phyloP scores from a whole-genome alignment of 2,888 invertebrate species.

The Acanthosepion esculentum region DNA sequence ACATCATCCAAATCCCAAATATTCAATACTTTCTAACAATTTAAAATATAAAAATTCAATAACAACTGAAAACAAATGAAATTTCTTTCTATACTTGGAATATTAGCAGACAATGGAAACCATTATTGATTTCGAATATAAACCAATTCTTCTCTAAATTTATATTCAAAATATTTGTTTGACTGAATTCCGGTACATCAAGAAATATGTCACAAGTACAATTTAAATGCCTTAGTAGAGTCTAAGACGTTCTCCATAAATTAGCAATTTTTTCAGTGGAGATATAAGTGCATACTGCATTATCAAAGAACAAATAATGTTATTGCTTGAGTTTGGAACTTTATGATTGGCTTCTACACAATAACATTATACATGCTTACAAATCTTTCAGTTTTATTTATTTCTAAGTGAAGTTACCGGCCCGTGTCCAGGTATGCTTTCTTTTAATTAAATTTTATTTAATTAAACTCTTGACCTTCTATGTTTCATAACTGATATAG shows the following conservation, averaged over 20 bases:
- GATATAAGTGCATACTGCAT: neutral
- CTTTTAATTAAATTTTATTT: too few species aligned
- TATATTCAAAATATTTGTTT: neutral
- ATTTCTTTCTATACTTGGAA: neutral
- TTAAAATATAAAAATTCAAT: neutral
- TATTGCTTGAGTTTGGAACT: neutral
- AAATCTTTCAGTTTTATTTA: neutral
- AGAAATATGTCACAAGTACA: constrained; percentile 5
- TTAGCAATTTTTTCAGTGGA: neutral
- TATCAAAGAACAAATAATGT: neutral
- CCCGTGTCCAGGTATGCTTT: neutral
- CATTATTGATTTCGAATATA: constrained; percentile 20
- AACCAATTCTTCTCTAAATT: constrained; percentile 21
- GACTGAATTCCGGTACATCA: neutral
- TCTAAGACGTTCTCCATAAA: neutral
- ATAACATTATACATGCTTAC: neutral
- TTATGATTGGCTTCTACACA: neutral
- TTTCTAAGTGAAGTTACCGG: neutral
- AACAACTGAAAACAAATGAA: neutral
- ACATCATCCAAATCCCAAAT: too few species aligned
- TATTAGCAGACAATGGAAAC: neutral
- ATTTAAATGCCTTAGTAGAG: neutral
- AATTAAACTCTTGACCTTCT: too few species aligned
- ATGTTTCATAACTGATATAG: too few species aligned
- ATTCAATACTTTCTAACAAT: neutral